Conservation (phyloP, 2,797 vertebrate species). For the Xiphophorus birchmanni region DNA sequence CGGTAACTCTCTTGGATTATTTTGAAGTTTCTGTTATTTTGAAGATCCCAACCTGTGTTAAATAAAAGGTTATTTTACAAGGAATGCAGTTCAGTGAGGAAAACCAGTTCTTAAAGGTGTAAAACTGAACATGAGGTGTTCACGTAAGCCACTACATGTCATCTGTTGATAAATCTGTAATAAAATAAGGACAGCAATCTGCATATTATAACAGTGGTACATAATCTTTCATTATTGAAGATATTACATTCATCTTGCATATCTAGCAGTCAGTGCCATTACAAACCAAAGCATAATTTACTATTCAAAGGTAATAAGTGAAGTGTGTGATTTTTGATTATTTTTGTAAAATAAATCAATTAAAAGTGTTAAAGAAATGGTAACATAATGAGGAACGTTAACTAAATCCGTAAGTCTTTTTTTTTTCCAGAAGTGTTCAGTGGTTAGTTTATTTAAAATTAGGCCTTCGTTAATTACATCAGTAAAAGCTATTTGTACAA, state of each 20-base stretch:
- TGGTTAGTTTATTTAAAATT: not conserved
- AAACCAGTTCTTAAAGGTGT: not conserved
- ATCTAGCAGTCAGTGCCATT: conserved; percentile 1
- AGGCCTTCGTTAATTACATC: conserved; percentile 9
- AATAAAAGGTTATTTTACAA: not conserved
- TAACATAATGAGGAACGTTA: not conserved
- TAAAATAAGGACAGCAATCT: conserved; percentile 7
- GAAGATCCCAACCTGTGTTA: not conserved
- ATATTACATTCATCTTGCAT: not conserved
- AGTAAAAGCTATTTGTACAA: not conserved
- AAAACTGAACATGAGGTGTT: not conserved
- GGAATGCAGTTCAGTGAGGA: not conserved
- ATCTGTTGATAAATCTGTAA: not conserved
- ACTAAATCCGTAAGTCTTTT: not conserved
- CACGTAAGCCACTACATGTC: not conserved
- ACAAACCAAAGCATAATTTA: conserved; percentile 1
- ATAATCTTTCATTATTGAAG: conserved; percentile 11
- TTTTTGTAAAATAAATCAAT: conserved; percentile 4
- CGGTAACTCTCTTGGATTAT: not conserved
- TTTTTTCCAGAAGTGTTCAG: not conserved
- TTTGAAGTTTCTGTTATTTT: not conserved
- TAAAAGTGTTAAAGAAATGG: not conserved
- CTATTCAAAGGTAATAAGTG: conserved; percentile 6
- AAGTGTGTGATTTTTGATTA: not conserved
- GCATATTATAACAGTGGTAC: not conserved